Evolutionary conservation across 2,888 invertebrate genomes (phyloP), one percentile per base, ranked within the genome.

Genomic region (Drosophila yooni): DNA sequence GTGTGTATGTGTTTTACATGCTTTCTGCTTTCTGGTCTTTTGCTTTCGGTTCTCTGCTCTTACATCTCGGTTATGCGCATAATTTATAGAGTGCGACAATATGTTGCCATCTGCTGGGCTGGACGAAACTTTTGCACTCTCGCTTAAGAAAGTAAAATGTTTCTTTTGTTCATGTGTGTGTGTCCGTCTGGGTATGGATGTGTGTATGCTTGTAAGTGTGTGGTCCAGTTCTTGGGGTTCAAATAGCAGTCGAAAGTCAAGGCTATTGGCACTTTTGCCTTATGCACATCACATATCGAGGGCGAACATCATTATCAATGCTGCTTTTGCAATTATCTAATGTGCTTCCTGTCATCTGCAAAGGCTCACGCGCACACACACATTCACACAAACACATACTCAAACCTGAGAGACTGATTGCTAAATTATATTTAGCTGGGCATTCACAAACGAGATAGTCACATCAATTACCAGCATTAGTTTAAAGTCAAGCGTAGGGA

Each of bases 81-180:
- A 89, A 90, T 91, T 90, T 90, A 89, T 83, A 75, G 89, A 85
- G 82, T 87, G 83, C 82, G 82, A 88, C 83, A 91, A 89, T 90
- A 88, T 89, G 88, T 81, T 90, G 81, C 68, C 78, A 70, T 74
- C 72, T 76, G 73, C 63, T 63, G 60, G 74, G 62, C 64, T 69
- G 70, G 66, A 25, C 70, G 46, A 65, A 86, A 88, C 67, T 86
- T 88, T 86, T 77, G 53, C 72, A 71, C 78, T 75, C 74, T 74
- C 58, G 59, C 53, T 66, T 56, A 74, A 78, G 82, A 79, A 85
- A 76, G 72, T 80, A 70, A 74, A 77, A 85, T 82, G 81, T 77
- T 70, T 74, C 46, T 67, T 56, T 53, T 60, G 56, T 52, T 36
- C 50, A 40, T 52, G 36, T 50, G n/a, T 50, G n/a, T 33, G 29